Percentiles rank a stretch among this genome's conserved stretches.
Evolutionary conservation across 2,888 invertebrate genomes (phyloP).

Genomic region (Drosophila pegasa): DNA sequence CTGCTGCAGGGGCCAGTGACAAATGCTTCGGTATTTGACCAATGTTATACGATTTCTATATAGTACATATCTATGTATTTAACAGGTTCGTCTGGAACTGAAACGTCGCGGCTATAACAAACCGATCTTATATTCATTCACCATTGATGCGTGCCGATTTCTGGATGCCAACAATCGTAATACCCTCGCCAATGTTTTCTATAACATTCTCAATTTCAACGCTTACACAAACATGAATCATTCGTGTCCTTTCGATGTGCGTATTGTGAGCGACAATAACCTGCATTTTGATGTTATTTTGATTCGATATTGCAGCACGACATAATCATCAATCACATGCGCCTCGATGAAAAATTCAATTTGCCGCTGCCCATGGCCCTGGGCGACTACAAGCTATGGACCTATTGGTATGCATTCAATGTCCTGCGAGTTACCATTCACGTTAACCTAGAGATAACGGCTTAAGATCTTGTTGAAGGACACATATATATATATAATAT

Average conservation of each 20-base stretch:
- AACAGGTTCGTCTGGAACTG: background rate
- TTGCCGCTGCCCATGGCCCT: background rate
- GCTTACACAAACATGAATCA: constrained; percentile 12
- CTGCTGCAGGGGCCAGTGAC: background rate
- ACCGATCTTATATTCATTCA: background rate
- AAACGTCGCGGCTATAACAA: background rate
- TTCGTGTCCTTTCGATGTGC: constrained; percentile 11
- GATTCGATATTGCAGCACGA: background rate
- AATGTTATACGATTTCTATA: no score
- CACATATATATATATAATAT: background rate
- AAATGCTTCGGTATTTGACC: background rate
- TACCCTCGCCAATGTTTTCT: background rate
- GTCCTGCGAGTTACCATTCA: background rate
- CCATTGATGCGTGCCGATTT: constrained; percentile 8
- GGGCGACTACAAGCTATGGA: background rate
- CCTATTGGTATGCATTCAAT: constrained; percentile 11
- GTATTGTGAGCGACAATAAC: background rate
- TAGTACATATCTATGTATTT: no score
- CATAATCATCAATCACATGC: background rate
- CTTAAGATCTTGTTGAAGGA: background rate
- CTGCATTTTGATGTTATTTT: no score
- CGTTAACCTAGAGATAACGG: background rate
- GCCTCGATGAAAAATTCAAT: background rate
- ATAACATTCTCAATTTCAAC: background rate
- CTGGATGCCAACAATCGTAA: background rate